phyloP scores from a whole-genome alignment of 2,888 invertebrate species.

The Tetragonisca angustula region DNA sequence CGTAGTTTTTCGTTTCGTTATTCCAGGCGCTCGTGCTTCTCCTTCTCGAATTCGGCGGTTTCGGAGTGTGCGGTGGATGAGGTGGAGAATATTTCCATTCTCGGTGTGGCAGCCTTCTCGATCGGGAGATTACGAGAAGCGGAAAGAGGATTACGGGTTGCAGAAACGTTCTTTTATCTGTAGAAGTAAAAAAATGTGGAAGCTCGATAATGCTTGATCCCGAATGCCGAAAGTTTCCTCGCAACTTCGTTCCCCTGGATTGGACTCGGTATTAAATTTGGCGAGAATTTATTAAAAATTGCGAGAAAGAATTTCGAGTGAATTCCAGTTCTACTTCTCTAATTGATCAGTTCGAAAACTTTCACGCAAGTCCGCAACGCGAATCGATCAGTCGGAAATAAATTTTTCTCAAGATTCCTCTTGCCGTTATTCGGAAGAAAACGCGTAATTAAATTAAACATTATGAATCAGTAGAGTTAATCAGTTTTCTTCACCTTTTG shows the following conservation, averaged over 20 bases:
- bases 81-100: conserved; percentile 4
- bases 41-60: conserved; percentile 1
- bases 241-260: not conserved
- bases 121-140: conserved; percentile 9
- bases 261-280: not conserved
- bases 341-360: too few species aligned
- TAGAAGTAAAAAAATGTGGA: conserved; percentile 9
- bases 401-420: too few species aligned
- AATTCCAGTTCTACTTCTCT: not conserved
- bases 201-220: not conserved
- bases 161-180: conserved; percentile 29
- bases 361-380: too few species aligned
- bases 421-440: too few species aligned
- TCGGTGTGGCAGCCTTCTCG: not conserved
- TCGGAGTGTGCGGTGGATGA: not conserved
- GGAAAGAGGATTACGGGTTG: conserved; percentile 19
- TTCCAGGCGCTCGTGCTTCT: not conserved
- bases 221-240: not conserved
- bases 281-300: not conserved
- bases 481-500: too few species aligned
- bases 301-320: not conserved
- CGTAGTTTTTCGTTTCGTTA: not conserved
- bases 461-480: too few species aligned
- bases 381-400: too few species aligned
- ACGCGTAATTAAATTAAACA: too few species aligned